These are phyloP conservation scores for Orthonevra nobilis DNA, from an alignment of 2,888 invertebrate species.

Conservation along the genomic window DNA sequence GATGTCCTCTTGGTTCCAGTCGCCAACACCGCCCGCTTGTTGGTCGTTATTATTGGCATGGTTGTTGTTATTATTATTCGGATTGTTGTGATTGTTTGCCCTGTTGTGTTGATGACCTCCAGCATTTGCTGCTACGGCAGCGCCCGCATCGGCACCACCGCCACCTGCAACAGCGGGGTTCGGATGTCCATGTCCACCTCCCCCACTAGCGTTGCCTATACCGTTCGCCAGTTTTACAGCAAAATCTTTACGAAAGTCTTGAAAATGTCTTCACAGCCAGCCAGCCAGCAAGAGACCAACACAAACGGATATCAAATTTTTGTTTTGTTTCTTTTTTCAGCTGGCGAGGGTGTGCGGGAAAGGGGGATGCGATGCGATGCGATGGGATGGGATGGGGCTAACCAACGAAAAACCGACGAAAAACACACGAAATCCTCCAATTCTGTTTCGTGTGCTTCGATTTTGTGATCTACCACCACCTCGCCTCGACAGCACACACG, in stretches of 20 bases:
- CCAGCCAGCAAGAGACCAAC: constrained; percentile 20
- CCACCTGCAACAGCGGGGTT: constrained; percentile 71
- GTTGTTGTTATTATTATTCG: no score
- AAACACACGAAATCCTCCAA: constrained; percentile 40
- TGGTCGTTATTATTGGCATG: constrained; percentile 73
- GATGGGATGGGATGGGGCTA: background rate
- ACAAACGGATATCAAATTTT: no score
- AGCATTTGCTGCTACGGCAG: constrained; percentile 75
- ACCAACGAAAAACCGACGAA: constrained; percentile 16
- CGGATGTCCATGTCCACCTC: constrained; percentile 72
- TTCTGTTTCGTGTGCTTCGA: constrained; percentile 47
- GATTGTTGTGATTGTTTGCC: constrained; percentile 72
- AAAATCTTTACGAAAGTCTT: constrained; percentile 60
- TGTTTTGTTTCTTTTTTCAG: no score
- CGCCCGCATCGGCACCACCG: constrained; percentile 68
- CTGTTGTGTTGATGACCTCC: constrained; percentile 61
- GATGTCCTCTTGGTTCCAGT: constrained; percentile 90
- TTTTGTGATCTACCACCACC: constrained; percentile 53
- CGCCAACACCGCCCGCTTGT: constrained; percentile 73
- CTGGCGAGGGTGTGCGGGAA: no score
- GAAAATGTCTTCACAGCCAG: constrained; percentile 34
- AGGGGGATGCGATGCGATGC: constrained; percentile 9
- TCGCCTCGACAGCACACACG: constrained; percentile 41
- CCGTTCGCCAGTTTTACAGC: constrained; percentile 73
- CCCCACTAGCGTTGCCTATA: constrained; percentile 68